These are phyloP conservation scores for Caenorhabditis sp. DNA, from an alignment of 2,888 invertebrate genomes.

Conservation along the genomic window DNA sequence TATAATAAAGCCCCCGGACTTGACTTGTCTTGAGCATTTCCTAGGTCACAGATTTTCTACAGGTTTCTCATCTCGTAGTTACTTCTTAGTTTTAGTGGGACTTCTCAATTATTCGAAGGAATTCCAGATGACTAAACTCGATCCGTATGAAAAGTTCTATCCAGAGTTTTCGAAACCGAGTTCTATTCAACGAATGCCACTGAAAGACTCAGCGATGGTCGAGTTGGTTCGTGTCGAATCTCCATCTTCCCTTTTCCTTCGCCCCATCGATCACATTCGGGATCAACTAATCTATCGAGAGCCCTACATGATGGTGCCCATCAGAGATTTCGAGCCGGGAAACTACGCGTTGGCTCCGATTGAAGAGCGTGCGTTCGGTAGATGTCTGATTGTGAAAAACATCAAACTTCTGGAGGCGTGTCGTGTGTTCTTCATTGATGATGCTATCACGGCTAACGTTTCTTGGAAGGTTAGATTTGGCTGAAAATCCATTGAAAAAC, in stretches of 20 bases:
- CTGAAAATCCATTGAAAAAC: not conserved
- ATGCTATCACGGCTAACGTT: conserved; percentile 22
- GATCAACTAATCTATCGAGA: conserved; percentile 63
- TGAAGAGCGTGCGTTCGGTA: conserved; percentile 54
- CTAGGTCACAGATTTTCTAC: not conserved
- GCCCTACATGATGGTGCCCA: conserved; percentile 35
- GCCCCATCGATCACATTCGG: conserved; percentile 66
- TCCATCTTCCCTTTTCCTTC: conserved; percentile 66
- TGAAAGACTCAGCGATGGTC: conserved; percentile 44
- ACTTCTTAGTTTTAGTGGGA: not conserved
- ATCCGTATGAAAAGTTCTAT: conserved; percentile 1
- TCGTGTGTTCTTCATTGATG: conserved; percentile 46
- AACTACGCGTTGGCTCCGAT: conserved; percentile 67
- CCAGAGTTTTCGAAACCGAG: conserved; percentile 1
- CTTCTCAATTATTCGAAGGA: not conserved
- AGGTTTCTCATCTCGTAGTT: not conserved
- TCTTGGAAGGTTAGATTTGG: conserved; percentile 21
- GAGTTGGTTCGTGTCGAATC: conserved; percentile 46
- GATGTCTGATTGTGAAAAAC: conserved; percentile 64
- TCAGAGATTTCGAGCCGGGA: conserved; percentile 18
- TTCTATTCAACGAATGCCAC: conserved; percentile 17
- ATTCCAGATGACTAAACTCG: conserved; percentile 2
- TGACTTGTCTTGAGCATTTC: not conserved
- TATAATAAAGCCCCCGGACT: conserved; percentile 28
- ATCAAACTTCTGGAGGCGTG: not conserved